Conservation (phyloP, 2,888 invertebrate species). For the Hemaris fuciformis region DNA sequence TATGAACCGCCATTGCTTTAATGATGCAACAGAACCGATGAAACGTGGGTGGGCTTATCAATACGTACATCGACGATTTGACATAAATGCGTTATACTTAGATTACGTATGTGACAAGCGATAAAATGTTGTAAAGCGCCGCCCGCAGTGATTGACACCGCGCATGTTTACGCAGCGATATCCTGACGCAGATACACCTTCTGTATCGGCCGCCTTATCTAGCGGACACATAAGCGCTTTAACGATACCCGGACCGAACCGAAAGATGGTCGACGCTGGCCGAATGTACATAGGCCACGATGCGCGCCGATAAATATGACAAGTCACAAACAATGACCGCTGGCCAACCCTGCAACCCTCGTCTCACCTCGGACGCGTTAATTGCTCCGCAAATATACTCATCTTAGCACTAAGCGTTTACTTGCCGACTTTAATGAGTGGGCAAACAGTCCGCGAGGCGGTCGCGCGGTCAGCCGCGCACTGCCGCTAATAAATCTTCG, state of each 20-base stretch:
- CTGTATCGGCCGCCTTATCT: conserved; percentile 68
- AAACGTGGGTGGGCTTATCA: conserved; percentile 78
- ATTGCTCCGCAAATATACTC: conserved; percentile 80
- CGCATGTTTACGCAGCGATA: conserved; percentile 72
- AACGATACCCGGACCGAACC: conserved; percentile 42
- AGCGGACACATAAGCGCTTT: conserved; percentile 55
- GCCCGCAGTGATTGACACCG: conserved; percentile 76
- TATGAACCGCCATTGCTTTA: conserved; percentile 58
- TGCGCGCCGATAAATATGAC: conserved; percentile 26
- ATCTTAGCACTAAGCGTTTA: conserved; percentile 77
- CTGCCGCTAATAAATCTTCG: conserved; percentile 75
- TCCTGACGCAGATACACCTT: conserved; percentile 62
- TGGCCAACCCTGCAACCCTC: conserved; percentile 60
- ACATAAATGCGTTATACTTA: conserved; percentile 79
- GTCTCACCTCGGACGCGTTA: conserved; percentile 76
- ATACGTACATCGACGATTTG: conserved; percentile 73
- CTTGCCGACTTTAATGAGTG: conserved; percentile 78
- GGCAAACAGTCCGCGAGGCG: conserved; percentile 65
- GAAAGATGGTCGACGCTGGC: conserved; percentile 42
- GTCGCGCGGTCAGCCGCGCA: conserved; percentile 64
- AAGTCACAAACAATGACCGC: conserved; percentile 57
- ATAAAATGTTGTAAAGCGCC: conserved; percentile 78
- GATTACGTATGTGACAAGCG: conserved; percentile 75
- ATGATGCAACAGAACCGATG: conserved; percentile 60
- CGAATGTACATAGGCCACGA: conserved; percentile 27